Base-by-base conservation (phyloP, 2,113 vertebrate species). In the Dissostichus mawsoni region DNA sequence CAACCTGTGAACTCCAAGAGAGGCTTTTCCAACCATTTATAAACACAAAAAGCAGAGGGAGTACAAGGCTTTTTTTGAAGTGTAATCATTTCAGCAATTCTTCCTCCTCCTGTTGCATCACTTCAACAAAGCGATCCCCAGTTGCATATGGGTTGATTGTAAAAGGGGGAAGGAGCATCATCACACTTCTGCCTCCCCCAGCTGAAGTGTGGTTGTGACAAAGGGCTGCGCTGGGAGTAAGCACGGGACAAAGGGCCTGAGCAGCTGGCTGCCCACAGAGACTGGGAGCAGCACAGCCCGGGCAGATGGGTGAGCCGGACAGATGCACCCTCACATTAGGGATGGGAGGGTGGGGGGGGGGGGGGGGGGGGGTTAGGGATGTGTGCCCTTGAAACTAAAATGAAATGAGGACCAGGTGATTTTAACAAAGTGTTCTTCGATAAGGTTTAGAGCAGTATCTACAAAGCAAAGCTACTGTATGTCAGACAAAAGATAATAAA, bases 231-330 rank as follows among this genome's bases (percentile, higher is more conserved):
- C 68, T 87, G 76, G 82, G 87, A 81, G 69, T 82, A 89, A 84
- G 85, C 57, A 58, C 17, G 75, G 84, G 85, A 94, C 93, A 94
- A 94, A 94, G 88, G 78, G 75, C 63, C 66, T 14, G 84, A 89
- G 89, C 92, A 93, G 91, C 92, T 94, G 93, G 84, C 84, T 85
- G 78, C 83, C 80, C 78, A 64, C 69, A 87, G 75, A 90, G 82
- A 87, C 78, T 25, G 77, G 70, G 80, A 90, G 76, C 58, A 73
- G 73, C 77, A 67, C 84, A 81, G 87, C 74, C 73, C 12, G 83
- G 76, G 85, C 91, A 92, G 90, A 92, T 86, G 82, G 90, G 85
- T 61, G 55, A 65, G 77, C 64, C 14, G 62, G 87, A 89, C 92
- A 92, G 86, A 92, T 91, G 81, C 83, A 84, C 62, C 36, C 74